phyloP scores from a whole-genome alignment of 2,888 invertebrate genomes.

The Drosophila putrida region DNA sequence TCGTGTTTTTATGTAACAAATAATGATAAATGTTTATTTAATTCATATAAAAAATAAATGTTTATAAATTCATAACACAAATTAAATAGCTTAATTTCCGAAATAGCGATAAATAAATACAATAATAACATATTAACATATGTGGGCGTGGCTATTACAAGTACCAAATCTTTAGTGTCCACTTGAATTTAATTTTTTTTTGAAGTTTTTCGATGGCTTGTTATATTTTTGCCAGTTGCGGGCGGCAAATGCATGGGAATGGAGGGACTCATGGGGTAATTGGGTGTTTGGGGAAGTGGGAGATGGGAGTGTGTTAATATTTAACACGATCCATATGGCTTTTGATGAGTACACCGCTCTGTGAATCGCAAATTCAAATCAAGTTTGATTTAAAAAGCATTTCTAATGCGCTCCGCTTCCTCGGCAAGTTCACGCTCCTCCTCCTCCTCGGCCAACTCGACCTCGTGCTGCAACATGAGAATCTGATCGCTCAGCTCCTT shows the following conservation, averaged over 20 bases:
- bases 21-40: slow-evolving; percentile 56
- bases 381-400: slow-evolving; percentile 6
- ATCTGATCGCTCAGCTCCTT: slow-evolving; percentile 73
- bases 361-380: not conserved
- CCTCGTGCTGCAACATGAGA: slow-evolving; percentile 73
- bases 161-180: slow-evolving; percentile 33
- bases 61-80: slow-evolving; percentile 54
- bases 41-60: slow-evolving; percentile 52
- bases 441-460: slow-evolving; percentile 74
- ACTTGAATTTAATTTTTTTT: slow-evolving; percentile 32
- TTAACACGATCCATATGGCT: slow-evolving; percentile 49
- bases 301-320: slow-evolving; percentile 25
- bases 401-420: slow-evolving; percentile 20
- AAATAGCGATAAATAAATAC: slow-evolving; percentile 71
- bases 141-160: slow-evolving; percentile 35
- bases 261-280: slow-evolving; percentile 31
- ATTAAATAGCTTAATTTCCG: slow-evolving; percentile 50
- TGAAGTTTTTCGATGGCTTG: slow-evolving; percentile 65
- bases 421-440: slow-evolving; percentile 52
- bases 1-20: slow-evolving; percentile 58
- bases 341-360: slow-evolving; percentile 44
- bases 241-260: slow-evolving; percentile 69
- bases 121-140: slow-evolving; percentile 53
- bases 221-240: slow-evolving; percentile 66
- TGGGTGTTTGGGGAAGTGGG: slow-evolving; percentile 12